A percentile compares a stretch with the other conserved stretches of the same genome.
Conservation (phyloP, 2,888 invertebrate genomes). For the Physocephala rufipes region DNA sequence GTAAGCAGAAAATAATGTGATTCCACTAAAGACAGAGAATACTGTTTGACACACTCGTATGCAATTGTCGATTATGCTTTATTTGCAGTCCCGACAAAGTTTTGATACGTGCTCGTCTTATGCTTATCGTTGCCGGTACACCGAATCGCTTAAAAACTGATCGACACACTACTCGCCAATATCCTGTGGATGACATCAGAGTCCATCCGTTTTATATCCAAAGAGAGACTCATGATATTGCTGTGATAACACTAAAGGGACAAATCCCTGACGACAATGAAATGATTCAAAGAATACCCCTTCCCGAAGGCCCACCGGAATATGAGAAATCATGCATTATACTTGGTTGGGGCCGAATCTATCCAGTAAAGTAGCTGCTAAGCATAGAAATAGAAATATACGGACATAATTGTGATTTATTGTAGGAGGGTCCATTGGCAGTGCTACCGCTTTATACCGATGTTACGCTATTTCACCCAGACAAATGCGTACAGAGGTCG, state of each 20-base stretch:
- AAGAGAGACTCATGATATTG: slow-evolving; percentile 46
- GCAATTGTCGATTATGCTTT: neutral
- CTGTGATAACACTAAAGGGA: slow-evolving; percentile 42
- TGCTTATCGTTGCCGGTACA: slow-evolving; percentile 44
- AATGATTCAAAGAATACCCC: slow-evolving; percentile 35
- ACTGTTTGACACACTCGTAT: neutral
- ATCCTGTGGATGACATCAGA: slow-evolving; percentile 37
- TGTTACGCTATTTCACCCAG: slow-evolving; percentile 14
- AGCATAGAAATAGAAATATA: neutral
- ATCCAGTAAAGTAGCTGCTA: slow-evolving; percentile 39
- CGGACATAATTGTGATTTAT: neutral
- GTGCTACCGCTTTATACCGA: slow-evolving; percentile 27
- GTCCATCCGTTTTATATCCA: slow-evolving; percentile 45
- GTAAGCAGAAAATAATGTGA: slow-evolving; percentile 24
- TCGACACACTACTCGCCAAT: slow-evolving; percentile 37
- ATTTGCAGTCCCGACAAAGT: neutral
- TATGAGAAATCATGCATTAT: slow-evolving; percentile 40
- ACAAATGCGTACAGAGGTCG: slow-evolving; percentile 32
- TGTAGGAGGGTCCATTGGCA: slow-evolving; percentile 45
- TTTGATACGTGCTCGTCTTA: slow-evolving; percentile 16
- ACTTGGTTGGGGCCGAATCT: slow-evolving; percentile 49
- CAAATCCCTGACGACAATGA: slow-evolving; percentile 35
- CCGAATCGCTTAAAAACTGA: slow-evolving; percentile 38
- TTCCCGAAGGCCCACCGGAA: slow-evolving; percentile 31
- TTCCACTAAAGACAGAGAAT: neutral